Conservation (phyloP, 23 tunicate genomes). For the Trididemnum nubilum region DNA sequence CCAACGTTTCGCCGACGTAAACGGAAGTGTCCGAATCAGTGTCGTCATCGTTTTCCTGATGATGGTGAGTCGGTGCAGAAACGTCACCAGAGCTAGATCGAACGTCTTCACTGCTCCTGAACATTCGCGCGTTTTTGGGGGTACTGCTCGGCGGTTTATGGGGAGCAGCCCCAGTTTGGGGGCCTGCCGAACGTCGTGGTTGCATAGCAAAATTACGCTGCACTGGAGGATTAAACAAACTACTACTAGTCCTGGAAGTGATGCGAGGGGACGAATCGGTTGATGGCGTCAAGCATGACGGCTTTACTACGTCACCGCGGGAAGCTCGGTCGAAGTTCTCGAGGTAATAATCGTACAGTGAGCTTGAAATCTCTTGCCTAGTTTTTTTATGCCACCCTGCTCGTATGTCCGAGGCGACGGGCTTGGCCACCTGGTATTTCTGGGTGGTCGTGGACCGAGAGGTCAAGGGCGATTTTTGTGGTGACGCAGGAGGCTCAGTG, state of each 20-base stretch:
- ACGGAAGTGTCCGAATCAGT: constrained; percentile 66
- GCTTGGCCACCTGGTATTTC: constrained; percentile 54
- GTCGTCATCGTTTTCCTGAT: constrained; percentile 16
- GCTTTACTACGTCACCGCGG: constrained; percentile 37
- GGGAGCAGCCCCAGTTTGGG: background rate
- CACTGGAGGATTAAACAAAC: constrained; percentile 30
- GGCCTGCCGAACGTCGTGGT: background rate
- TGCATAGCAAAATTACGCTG: constrained; percentile 25
- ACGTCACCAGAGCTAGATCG: background rate
- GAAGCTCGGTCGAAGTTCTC: constrained; percentile 62
- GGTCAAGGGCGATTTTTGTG: background rate
- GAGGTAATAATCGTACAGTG: constrained; percentile 58
- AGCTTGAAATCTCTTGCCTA: constrained; percentile 32
- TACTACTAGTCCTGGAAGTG: constrained; percentile 42
- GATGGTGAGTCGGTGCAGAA: too few relatives aligned
- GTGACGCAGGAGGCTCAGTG: background rate
- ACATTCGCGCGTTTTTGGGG: background rate
- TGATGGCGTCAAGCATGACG: constrained; percentile 47
- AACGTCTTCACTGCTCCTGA: constrained; percentile 8
- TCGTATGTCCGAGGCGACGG: constrained; percentile 45
- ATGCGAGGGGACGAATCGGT: constrained; percentile 70
- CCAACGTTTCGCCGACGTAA: constrained; percentile 69
- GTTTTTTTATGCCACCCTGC: constrained; percentile 33
- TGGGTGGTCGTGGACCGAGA: background rate
- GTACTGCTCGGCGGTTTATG: background rate